Evolutionary conservation across 2,888 invertebrate species (phyloP).

Genomic region (Lingula anatina): DNA sequence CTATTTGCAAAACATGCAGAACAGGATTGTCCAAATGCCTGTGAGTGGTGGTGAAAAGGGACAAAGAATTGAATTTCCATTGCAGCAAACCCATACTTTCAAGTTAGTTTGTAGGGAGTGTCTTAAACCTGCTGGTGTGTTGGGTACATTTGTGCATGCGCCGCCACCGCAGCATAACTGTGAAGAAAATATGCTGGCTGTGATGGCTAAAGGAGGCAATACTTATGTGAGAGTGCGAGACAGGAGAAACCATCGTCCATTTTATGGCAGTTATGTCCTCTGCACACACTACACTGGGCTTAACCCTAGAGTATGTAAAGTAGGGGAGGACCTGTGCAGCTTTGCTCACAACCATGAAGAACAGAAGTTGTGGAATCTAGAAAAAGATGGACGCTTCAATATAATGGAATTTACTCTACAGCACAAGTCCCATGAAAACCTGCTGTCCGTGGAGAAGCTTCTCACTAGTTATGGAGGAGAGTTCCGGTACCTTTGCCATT

Average conservation of each 20-base stretch:
- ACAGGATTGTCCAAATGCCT: background rate
- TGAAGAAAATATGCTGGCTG: constrained; percentile 30
- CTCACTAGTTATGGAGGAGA: constrained; percentile 30
- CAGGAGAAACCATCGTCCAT: constrained; percentile 31
- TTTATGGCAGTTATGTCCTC: constrained; percentile 31
- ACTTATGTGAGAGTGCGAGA: constrained; percentile 32
- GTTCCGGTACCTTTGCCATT: constrained; percentile 35
- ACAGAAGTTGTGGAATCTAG: constrained; percentile 34
- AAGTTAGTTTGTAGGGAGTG: constrained; percentile 26
- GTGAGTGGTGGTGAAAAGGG: background rate
- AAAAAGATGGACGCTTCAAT: constrained; percentile 36
- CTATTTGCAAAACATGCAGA: no score
- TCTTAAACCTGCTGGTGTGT: constrained; percentile 12
- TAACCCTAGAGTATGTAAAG: constrained; percentile 21
- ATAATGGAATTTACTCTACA: constrained; percentile 39
- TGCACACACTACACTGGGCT: constrained; percentile 25
- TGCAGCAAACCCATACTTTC: constrained; percentile 17
- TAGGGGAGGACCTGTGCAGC: constrained; percentile 27
- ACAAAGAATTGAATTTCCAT: constrained; percentile 12
- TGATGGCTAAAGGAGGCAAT: constrained; percentile 12
- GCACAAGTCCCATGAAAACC: constrained; percentile 16
- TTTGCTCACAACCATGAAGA: constrained; percentile 41
- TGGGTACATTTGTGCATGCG: constrained; percentile 16
- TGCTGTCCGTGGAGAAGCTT: constrained; percentile 23
- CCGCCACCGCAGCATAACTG: constrained; percentile 22